Conservation (phyloP, 1,140 invertebrate genomes). For the Cherax destructor region DNA sequence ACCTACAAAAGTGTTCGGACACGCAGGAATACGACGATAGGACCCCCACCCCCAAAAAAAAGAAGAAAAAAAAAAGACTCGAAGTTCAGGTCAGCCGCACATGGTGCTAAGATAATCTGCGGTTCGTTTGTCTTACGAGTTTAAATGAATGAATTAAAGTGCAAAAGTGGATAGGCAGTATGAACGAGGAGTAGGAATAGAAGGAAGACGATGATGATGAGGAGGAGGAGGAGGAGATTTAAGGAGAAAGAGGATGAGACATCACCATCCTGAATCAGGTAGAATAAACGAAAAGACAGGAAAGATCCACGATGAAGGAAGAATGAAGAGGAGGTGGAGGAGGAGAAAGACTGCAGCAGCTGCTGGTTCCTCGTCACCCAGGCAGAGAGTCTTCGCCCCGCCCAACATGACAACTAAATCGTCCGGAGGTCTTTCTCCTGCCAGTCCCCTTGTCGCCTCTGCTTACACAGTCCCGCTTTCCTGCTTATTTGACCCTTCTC, state of each 20-base stretch:
- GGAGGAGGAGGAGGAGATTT: neutral
- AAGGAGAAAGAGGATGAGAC: no score
- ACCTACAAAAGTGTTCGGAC: neutral
- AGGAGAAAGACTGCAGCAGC: no score
- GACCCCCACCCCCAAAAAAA: no score
- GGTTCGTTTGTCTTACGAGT: neutral
- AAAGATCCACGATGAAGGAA: no score
- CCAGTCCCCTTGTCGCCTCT: constrained; percentile 7
- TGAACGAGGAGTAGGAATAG: neutral
- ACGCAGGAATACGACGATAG: neutral
- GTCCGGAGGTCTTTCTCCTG: neutral
- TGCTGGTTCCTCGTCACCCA: no score
- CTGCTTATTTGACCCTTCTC: constrained; percentile 5
- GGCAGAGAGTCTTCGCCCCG: neutral
- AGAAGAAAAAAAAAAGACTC: neutral
- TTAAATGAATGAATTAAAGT: neutral
- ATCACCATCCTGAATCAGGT: no score
- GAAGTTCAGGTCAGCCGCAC: neutral
- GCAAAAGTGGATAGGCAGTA: neutral
- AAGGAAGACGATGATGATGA: no score
- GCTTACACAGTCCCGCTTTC: constrained; percentile 13
- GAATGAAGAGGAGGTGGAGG: neutral
- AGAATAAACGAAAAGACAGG: no score
- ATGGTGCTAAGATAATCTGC: neutral
- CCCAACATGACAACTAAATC: neutral